These are phyloP conservation scores for Melanaphis sacchari DNA, from an alignment of 1,140 invertebrate genomes.

Conservation along the genomic window DNA sequence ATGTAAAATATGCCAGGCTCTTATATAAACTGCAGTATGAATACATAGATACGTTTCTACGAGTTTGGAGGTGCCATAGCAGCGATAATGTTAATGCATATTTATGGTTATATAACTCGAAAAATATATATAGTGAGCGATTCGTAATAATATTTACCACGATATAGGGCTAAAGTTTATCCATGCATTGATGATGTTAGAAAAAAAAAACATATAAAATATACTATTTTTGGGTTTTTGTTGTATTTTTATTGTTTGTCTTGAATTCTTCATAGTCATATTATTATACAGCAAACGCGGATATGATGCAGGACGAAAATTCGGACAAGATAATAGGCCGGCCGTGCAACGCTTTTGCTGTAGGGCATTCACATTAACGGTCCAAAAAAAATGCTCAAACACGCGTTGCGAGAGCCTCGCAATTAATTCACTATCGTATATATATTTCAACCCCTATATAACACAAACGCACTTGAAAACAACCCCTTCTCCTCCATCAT, in stretches of 20 bases:
- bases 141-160: background rate
- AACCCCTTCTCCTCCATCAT: background rate
- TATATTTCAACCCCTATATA: background rate
- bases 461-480: background rate
- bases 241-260: background rate
- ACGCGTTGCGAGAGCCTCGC: background rate
- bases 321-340: background rate
- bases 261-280: background rate
- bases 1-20: background rate
- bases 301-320: background rate
- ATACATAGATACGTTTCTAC: background rate
- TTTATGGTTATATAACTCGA: background rate
- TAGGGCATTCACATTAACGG: background rate
- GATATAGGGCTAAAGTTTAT: too few relatives aligned
- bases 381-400: background rate
- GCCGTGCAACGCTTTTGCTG: too few relatives aligned
- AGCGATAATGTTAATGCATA: background rate
- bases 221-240: background rate
- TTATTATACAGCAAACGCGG: background rate
- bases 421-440: conserved; percentile 2
- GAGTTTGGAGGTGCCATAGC: background rate
- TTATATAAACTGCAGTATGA: background rate
- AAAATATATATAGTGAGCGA: background rate
- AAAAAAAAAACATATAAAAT: background rate
- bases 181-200: too few relatives aligned